phyloP scores from a whole-genome alignment of 2,113 vertebrate genomes.

The Prionailurus viverrinus region DNA sequence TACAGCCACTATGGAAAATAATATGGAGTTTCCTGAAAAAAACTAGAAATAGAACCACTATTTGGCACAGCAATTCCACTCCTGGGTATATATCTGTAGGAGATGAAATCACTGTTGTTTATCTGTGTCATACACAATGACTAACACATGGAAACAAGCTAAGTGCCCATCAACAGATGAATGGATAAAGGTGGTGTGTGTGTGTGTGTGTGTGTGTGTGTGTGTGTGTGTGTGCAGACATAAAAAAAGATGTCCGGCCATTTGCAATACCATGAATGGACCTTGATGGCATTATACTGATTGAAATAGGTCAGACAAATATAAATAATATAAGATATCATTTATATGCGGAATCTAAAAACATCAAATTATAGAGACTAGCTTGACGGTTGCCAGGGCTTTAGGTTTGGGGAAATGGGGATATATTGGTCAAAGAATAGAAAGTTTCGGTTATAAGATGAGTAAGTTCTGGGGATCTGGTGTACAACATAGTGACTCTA shows the following conservation, averaged over 20 bases:
- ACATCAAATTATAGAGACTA: background rate
- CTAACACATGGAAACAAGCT: background rate
- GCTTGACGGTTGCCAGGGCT: background rate
- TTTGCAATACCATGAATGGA: background rate
- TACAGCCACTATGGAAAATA: background rate
- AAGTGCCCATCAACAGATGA: background rate
- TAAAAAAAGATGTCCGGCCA: background rate
- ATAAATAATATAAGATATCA: background rate
- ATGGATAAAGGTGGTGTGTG: background rate
- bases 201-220: no score
- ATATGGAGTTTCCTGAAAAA: background rate
- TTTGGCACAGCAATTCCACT: background rate
- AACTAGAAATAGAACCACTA: background rate
- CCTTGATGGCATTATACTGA: background rate
- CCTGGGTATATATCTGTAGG: background rate
- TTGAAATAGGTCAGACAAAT: background rate
- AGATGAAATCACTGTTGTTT: background rate
- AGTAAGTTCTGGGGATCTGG: background rate
- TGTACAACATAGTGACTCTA: background rate
- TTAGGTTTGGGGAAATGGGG: background rate
- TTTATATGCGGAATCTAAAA: background rate
- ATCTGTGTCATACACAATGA: background rate
- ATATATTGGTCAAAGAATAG: background rate
- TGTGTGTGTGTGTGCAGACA: background rate
- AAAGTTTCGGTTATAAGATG: background rate